Evolutionary conservation across 2,113 vertebrate species (phyloP).

Genomic region (Pseudonaja textilis): DNA sequence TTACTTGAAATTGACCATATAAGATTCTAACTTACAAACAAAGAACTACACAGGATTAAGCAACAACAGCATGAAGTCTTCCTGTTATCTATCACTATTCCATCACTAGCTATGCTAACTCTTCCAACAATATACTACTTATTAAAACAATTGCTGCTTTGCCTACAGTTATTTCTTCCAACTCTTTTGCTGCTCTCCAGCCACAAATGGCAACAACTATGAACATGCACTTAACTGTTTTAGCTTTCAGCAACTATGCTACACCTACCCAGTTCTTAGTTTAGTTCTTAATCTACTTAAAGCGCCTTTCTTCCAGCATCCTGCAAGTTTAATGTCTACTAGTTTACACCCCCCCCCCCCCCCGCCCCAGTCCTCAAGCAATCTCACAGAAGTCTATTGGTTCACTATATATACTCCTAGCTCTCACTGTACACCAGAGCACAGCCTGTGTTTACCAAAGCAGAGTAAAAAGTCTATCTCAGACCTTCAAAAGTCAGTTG

Average conservation of each 20-base stretch:
- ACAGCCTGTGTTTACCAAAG: neutral
- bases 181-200: neutral
- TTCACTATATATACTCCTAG: neutral
- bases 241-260: neutral
- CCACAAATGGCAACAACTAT: neutral
- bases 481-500: neutral
- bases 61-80: slow-evolving; percentile 10
- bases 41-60: slow-evolving; percentile 9
- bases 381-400: neutral
- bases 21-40: slow-evolving; percentile 26
- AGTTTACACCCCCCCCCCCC: neutral
- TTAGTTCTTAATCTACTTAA: slow-evolving; percentile 15
- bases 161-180: neutral
- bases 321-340: neutral
- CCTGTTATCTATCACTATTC: slow-evolving; percentile 36
- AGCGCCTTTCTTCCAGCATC: neutral
- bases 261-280: neutral
- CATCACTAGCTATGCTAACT: neutral
- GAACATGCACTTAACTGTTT: neutral
- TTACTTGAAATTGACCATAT: neutral
- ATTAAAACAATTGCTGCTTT: neutral
- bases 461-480: neutral
- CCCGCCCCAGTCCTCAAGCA: neutral
- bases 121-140: neutral
- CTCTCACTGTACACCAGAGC: neutral